phyloP scores from a whole-genome alignment of 2,797 vertebrate genomes.

The Fistularia tabacaria region DNA sequence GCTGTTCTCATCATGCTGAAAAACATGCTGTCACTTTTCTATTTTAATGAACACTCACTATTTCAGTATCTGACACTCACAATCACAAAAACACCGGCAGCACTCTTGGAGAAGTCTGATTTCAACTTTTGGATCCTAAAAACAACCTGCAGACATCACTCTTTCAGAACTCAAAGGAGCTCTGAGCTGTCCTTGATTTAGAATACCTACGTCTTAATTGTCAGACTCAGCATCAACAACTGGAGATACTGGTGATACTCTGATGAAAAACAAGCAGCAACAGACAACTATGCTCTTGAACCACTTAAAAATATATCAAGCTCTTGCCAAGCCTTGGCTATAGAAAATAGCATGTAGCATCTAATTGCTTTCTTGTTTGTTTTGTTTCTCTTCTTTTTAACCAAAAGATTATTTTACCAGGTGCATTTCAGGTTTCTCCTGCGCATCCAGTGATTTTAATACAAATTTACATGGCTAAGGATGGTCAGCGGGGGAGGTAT shows the following conservation, averaged over 20 bases:
- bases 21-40: slow-evolving; percentile 15
- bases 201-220: slow-evolving; percentile 43
- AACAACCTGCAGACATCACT: slow-evolving; percentile 12
- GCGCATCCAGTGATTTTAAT: too few species aligned
- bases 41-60: slow-evolving; percentile 15
- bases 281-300: slow-evolving; percentile 34
- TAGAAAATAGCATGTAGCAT: slow-evolving; percentile 11
- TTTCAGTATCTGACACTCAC: slow-evolving; percentile 8
- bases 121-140: slow-evolving; percentile 22
- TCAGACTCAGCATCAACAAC: slow-evolving; percentile 41
- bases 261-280: slow-evolving; percentile 3
- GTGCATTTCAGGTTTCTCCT: too few species aligned
- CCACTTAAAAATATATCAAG: slow-evolving; percentile 35
- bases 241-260: too few species aligned
- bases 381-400: background rate
- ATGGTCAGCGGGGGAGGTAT: too few species aligned
- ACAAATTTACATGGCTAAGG: too few species aligned
- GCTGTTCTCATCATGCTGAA: slow-evolving; percentile 4
- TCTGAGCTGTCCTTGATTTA: slow-evolving; percentile 41
- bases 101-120: slow-evolving; percentile 7
- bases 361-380: slow-evolving; percentile 1
- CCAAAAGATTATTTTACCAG: background rate
- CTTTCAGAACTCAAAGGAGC: slow-evolving; percentile 19
- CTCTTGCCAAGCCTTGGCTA: slow-evolving; percentile 8
- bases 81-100: background rate